Conservation (phyloP, 2,888 invertebrate species). For the Morpho deidamia region DNA sequence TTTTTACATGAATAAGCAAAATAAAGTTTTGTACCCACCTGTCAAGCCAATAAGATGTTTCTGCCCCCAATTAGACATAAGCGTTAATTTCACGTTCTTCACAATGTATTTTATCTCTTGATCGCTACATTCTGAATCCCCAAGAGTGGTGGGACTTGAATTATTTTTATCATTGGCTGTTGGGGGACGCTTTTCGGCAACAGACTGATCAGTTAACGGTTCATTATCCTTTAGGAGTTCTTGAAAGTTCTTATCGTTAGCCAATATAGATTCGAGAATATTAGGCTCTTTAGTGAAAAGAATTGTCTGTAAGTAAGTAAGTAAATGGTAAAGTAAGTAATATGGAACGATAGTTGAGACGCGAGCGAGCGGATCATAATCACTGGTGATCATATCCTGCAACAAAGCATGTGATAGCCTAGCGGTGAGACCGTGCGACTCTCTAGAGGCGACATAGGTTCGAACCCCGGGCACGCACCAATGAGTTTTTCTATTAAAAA, state of each 20-base stretch:
- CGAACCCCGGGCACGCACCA: too few species aligned
- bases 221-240: slow-evolving; percentile 60
- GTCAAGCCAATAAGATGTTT: slow-evolving; percentile 79
- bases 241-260: slow-evolving; percentile 62
- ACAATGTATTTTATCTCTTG: slow-evolving; percentile 51
- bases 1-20: too few species aligned
- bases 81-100: slow-evolving; percentile 70
- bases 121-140: slow-evolving; percentile 34
- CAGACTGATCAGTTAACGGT: slow-evolving; percentile 37
- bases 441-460: too few species aligned
- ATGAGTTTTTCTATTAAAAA: too few species aligned
- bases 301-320: slow-evolving; percentile 82
- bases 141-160: slow-evolving; percentile 39
- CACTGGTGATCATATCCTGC: too few species aligned
- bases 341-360: too few species aligned
- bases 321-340: not conserved
- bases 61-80: slow-evolving; percentile 83
- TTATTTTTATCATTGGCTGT: slow-evolving; percentile 72
- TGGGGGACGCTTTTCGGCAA: slow-evolving; percentile 74
- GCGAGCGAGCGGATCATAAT: too few species aligned
- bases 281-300: slow-evolving; percentile 87
- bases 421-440: too few species aligned
- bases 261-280: slow-evolving; percentile 78
- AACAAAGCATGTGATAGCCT: too few species aligned
- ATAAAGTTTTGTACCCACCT: slow-evolving; percentile 28